Percentiles rank a stretch among this genome's conserved stretches.
phyloP scores from a whole-genome alignment of 2,113 vertebrate genomes.

The Cryptotis parvus region DNA sequence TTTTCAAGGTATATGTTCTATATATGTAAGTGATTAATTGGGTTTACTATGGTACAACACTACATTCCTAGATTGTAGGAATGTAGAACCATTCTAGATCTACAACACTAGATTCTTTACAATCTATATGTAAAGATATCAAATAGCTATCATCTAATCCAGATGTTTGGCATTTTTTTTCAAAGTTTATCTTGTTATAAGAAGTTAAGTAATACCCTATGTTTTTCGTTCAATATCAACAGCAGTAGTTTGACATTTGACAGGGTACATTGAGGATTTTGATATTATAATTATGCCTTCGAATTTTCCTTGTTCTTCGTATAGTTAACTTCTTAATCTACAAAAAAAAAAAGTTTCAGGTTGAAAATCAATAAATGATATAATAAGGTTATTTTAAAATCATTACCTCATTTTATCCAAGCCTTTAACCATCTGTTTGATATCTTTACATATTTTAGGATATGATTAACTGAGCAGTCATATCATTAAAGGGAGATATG shows the following conservation, averaged over 20 bases:
- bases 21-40: background rate
- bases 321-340: constrained; percentile 17
- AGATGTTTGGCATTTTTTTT: background rate
- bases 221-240: background rate
- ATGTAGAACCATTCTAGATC: too few species aligned
- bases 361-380: constrained; percentile 31
- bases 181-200: background rate
- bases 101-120: too few species aligned
- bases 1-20: background rate
- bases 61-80: too few species aligned
- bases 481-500: constrained; percentile 73
- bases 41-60: background rate
- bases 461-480: constrained; percentile 75
- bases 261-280: background rate
- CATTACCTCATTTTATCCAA: constrained; percentile 64
- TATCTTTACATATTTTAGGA: constrained; percentile 71
- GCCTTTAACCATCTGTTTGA: constrained; percentile 71
- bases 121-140: too few species aligned
- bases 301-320: constrained; percentile 29
- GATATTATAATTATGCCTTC: background rate
- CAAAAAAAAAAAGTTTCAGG: constrained; percentile 52
- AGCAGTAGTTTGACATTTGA: background rate
- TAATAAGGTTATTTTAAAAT: constrained; percentile 60
- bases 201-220: background rate
- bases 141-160: background rate